These are phyloP conservation scores for Apaloderma vittatum DNA, from an alignment of 2,113 vertebrate species.

Conservation along the genomic window DNA sequence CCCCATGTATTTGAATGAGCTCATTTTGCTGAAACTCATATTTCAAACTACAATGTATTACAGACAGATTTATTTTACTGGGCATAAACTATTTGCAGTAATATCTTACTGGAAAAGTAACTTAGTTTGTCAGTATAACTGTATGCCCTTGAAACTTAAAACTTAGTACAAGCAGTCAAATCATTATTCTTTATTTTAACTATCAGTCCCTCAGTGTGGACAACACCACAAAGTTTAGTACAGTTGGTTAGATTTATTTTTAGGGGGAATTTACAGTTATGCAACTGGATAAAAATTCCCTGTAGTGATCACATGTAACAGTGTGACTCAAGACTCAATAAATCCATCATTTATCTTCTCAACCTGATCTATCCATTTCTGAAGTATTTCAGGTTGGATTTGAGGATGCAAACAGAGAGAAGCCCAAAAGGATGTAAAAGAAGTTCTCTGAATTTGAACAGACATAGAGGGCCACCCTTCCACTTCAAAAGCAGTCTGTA, in stretches of 20 bases:
- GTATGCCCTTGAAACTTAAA: neutral
- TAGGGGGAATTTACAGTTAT: neutral
- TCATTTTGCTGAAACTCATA: slow-evolving; percentile 22
- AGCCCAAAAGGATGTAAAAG: neutral
- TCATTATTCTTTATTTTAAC: neutral
- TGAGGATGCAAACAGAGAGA: neutral
- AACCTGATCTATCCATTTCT: neutral
- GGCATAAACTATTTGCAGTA: neutral
- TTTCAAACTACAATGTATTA: neutral
- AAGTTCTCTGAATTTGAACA: neutral
- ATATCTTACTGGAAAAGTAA: neutral
- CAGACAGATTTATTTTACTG: slow-evolving; percentile 31
- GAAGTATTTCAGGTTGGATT: neutral
- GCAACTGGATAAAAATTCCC: neutral
- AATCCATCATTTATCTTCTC: neutral
- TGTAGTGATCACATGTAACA: neutral
- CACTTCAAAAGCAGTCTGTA: neutral
- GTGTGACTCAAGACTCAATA: neutral
- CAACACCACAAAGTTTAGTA: neutral
- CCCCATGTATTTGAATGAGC: neutral
- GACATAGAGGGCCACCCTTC: neutral
- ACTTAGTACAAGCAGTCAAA: neutral
- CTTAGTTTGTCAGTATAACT: neutral
- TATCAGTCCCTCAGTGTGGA: neutral
- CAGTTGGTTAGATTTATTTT: neutral